Evolutionary conservation across 1,140 invertebrate genomes (phyloP), one percentile per base, ranked within the genome.

Genomic region (Dendrolimus punctatus): DNA sequence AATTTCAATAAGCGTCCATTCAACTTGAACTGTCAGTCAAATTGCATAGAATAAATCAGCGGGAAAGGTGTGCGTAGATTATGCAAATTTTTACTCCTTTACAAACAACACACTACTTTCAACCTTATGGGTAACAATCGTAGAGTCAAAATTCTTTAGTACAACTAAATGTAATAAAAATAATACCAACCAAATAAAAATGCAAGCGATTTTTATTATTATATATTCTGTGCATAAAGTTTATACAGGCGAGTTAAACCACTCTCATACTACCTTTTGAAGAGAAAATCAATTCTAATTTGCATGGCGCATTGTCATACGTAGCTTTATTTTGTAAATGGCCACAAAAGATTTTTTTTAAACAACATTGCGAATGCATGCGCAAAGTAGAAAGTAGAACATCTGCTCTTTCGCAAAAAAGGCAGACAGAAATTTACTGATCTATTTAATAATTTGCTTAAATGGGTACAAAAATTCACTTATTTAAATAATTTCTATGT

Each of bases 291-390:
- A 57, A 55, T 70, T 73, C 82, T 85, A 85, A 85, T 85, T 85
- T 85, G 82, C 82, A 85, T 85, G 77, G 76, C 64, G 69, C 68
- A 81, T 85, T 85, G 82, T 83, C 62, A 73, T 44, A 48, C 36
- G 68, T 78, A 76, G 66, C 75, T 81, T 76, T 77, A 80, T 76
- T 80, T 81, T 83, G 79, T 66, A 80, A 83, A 80, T 78, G 70
- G 73, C 79, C 77, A 80, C 77, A 83, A 85, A 80, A 77, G 77
- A 76, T 83, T 83, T 60, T 80, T 80, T 81, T 83, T 81, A 83
- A 85, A 82, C 78, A 85, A 80, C 77, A 78, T 77, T 76, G 77
- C 72, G 60, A 74, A 68, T 70, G 65, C 68, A 67, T 54, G 66
- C n/a, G n/a, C 73, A 64, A 79, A 72, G 58, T 75, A 63, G 62